Base-by-base conservation (phyloP, 2,113 vertebrate species). In the Scophthalmus maximus region DNA sequence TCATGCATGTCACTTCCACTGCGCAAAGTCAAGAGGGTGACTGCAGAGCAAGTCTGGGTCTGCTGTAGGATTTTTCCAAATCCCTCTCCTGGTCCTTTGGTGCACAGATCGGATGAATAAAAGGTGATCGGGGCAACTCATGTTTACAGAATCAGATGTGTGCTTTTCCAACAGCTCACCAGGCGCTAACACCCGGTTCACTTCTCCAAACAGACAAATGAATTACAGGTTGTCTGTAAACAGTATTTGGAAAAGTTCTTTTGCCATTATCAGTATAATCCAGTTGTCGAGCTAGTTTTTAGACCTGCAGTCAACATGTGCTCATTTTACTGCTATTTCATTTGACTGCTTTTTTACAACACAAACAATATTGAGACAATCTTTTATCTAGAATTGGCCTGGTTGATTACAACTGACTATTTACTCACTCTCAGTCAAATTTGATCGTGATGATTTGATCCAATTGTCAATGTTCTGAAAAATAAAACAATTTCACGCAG, bases 11-110 rank as follows among this genome's bases (percentile, higher is more conserved):
- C 73, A 79, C 44, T 47, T 59, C 74, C 69, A 56, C 58, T 68
- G 68, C 7, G 76, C 85, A 88, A 82, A 81, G 87, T 87, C 85
- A 84, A 65, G 60, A 68, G 53, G 72, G 80, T 60, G 59, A 87
- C 68, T 84, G 70, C 60, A 49, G 70, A 50, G n/a, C 38, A 65
- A 42, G 40, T 42, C 20, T 47, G 8, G 64, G 63, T 81, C 47
- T 56, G 44, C n/a, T n/a, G 56, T 10, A 47, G 12, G 18, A 64
- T 60, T 80, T 60, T 80, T 68, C 6, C 8, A 32, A 53, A 55
- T 30, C 18, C 14, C 46, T 40, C 25, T 25, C 34, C n/a, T 57
- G 60, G 27, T 27, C 23, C 22, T 20, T 1, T 6, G 60, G 17
- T 27, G 20, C 20, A 34, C 25, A 49, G 5, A 59, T 23, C 1